Evolutionary conservation across 2,888 invertebrate species (phyloP).

Genomic region (Sinhomidia bicolor): DNA sequence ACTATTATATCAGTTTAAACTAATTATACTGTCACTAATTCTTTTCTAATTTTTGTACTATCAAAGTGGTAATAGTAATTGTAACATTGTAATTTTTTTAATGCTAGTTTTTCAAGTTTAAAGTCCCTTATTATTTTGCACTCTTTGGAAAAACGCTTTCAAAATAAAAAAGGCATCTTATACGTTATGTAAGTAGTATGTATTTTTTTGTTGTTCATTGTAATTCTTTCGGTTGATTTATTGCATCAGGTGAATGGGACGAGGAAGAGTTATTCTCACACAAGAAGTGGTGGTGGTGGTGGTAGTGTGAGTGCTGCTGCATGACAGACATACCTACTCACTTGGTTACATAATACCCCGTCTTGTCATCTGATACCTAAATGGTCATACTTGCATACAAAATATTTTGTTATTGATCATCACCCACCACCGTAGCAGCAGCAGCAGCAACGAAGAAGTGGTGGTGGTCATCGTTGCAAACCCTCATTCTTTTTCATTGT

Average conservation of each 20-base stretch:
- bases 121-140: too few relatives aligned
- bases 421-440: slow-evolving; percentile 21
- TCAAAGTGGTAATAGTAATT: background rate
- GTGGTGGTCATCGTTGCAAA: background rate
- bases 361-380: slow-evolving; percentile 58
- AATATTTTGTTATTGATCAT: slow-evolving; percentile 49
- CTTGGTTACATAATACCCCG: slow-evolving; percentile 48
- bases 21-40: slow-evolving; percentile 6
- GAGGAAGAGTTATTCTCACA: slow-evolving; percentile 29
- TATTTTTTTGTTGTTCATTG: background rate
- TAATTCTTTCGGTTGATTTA: slow-evolving; percentile 17
- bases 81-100: too few relatives aligned
- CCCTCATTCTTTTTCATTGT: slow-evolving; percentile 6
- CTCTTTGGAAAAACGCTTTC: too few relatives aligned
- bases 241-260: slow-evolving; percentile 9
- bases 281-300: slow-evolving; percentile 38
- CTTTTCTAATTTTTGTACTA: background rate
- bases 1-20: background rate
- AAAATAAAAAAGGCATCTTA: too few relatives aligned
- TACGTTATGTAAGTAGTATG: background rate
- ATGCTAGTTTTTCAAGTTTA: too few relatives aligned
- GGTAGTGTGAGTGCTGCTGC: too few relatives aligned
- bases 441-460: too few relatives aligned
- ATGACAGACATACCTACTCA: background rate
- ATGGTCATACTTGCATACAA: slow-evolving; percentile 47